Evolutionary conservation across 2,113 vertebrate genomes (phyloP).

Genomic region (Brienomyrus longianalis): DNA sequence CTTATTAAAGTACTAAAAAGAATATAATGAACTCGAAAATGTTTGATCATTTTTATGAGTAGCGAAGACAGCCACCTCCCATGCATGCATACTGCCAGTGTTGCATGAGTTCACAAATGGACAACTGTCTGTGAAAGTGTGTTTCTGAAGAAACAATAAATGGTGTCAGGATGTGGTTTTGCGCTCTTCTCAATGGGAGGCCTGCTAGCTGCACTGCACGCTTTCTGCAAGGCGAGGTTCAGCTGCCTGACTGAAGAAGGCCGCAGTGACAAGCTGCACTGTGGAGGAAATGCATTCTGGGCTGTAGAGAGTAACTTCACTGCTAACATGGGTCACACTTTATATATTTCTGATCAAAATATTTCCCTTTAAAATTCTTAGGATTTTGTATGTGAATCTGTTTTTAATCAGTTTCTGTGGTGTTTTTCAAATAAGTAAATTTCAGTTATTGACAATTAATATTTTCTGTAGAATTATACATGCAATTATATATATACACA

Average conservation of each 20-base stretch:
- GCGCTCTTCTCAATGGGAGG: slow-evolving; percentile 37
- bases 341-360: not conserved
- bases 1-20: not conserved
- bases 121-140: not conserved
- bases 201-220: slow-evolving; percentile 39
- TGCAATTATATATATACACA: not conserved
- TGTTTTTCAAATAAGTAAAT: not conserved
- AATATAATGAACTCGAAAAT: not conserved
- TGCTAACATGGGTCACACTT: not conserved
- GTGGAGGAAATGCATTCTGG: not conserved
- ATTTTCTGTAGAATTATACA: not conserved
- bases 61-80: not conserved
- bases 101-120: not conserved
- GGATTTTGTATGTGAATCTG: not conserved
- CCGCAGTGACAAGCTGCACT: not conserved
- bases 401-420: not conserved
- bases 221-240: slow-evolving; percentile 38
- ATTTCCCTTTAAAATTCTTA: not conserved
- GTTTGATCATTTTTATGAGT: not conserved
- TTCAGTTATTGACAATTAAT: not conserved
- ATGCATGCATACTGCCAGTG: not conserved
- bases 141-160: slow-evolving; percentile 27
- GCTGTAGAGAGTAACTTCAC: not conserved
- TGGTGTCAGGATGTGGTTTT: slow-evolving; percentile 68
- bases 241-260: slow-evolving; percentile 20